Evolutionary conservation across 2,797 vertebrate genomes (phyloP).

Genomic region (Dipus sagitta): DNA sequence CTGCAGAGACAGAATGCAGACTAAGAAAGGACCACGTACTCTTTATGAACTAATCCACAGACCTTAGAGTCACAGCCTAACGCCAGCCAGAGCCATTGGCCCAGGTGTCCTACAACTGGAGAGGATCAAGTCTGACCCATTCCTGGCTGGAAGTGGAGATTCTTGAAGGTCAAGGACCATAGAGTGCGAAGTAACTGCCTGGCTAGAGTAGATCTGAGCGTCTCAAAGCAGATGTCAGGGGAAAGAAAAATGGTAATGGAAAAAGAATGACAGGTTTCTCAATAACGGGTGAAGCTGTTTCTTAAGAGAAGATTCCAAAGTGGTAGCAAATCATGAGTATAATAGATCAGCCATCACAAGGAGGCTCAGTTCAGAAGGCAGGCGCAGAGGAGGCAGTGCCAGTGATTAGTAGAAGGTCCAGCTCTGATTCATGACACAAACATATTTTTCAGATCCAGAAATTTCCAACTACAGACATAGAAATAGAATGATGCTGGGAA

Average conservation of each 20-base stretch:
- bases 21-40: constrained; percentile 22
- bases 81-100: constrained; percentile 46
- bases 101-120: constrained; percentile 61
- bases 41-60: constrained; percentile 48
- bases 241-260: background rate
- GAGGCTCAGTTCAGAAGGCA: constrained; percentile 58
- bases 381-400: constrained; percentile 34
- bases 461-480: constrained; percentile 63
- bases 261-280: constrained; percentile 64
- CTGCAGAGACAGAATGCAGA: background rate
- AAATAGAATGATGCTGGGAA: constrained; percentile 52
- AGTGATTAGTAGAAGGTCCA: constrained; percentile 63
- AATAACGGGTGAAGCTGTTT: constrained; percentile 63
- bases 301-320: constrained; percentile 61
- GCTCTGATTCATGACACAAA: constrained; percentile 59
- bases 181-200: constrained; percentile 45
- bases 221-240: constrained; percentile 63
- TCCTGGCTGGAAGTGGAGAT: constrained; percentile 58
- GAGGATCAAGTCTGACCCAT: constrained; percentile 56
- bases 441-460: constrained; percentile 70
- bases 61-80: constrained; percentile 47
- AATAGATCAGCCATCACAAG: constrained; percentile 42
- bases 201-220: constrained; percentile 11
- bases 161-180: constrained; percentile 77
- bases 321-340: constrained; percentile 63